Evolutionary conservation across 2,888 invertebrate genomes (phyloP).

Genomic region (Hartigia nigra): DNA sequence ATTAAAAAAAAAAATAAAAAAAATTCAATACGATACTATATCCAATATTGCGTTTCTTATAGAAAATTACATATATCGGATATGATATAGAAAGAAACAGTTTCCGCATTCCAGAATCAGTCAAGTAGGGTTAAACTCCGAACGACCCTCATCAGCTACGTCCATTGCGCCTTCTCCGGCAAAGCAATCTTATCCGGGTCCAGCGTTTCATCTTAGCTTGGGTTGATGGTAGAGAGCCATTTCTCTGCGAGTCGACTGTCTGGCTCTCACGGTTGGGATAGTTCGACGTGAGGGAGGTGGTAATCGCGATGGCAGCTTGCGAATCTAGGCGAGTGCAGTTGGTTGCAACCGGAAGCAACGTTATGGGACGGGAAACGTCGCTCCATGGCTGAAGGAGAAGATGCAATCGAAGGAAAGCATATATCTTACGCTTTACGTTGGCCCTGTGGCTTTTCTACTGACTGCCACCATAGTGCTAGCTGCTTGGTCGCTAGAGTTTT

Average conservation of each 20-base stretch:
- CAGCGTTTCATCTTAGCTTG: not conserved
- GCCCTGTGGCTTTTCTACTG: not conserved
- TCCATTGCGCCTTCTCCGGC: not conserved
- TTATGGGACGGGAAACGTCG: not conserved
- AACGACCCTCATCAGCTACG: not conserved
- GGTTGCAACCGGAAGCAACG: not conserved
- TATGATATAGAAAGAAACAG: not conserved
- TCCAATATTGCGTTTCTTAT: not conserved
- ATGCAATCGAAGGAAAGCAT: not conserved
- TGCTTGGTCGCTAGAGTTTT: not conserved
- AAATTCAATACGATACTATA: not conserved
- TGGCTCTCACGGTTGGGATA: not conserved
- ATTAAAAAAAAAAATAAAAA: not conserved
- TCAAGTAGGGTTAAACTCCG: constrained; percentile 1
- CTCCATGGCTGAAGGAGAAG: not conserved
- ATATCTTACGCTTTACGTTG: not conserved
- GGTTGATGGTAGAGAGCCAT: not conserved
- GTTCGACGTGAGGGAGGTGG: not conserved
- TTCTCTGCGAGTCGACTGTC: not conserved
- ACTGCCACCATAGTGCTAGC: not conserved
- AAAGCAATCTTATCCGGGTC: constrained; percentile 1
- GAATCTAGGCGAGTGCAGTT: not conserved
- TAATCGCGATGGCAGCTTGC: constrained; percentile 4
- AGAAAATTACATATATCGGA: not conserved
- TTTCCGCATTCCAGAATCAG: not conserved